A percentile compares a stretch with the other conserved stretches of the same genome.
Conservation (phyloP, 1,140 invertebrate species). For the Piezodorus guildinii region DNA sequence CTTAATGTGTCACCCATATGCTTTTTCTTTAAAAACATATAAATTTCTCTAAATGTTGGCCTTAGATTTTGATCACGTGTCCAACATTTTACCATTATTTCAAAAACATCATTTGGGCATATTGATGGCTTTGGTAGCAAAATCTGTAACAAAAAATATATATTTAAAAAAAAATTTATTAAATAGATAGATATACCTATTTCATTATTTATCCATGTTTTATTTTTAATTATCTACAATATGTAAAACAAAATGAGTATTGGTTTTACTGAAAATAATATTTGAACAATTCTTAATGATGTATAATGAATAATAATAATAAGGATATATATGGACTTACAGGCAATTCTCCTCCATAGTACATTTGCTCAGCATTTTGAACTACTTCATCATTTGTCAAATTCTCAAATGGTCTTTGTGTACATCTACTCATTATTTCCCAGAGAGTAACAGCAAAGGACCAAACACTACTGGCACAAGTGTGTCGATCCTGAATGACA, state of each 20-base stretch:
- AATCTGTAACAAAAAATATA: constrained; percentile 37
- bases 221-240: too few relatives aligned
- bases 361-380: constrained; percentile 56
- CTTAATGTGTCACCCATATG: constrained; percentile 23
- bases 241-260: too few relatives aligned
- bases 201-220: too few relatives aligned
- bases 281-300: too few relatives aligned
- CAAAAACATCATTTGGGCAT: constrained; percentile 64
- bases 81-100: constrained; percentile 71
- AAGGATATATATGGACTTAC: too few relatives aligned
- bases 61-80: constrained; percentile 47
- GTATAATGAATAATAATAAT: too few relatives aligned
- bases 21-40: constrained; percentile 54
- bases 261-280: background rate
- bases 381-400: constrained; percentile 63
- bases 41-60: constrained; percentile 64
- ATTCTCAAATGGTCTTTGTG: constrained; percentile 56
- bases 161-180: too few relatives aligned
- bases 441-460: constrained; percentile 57
- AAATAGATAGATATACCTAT: too few relatives aligned
- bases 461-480: constrained; percentile 51
- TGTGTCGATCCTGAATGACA: constrained; percentile 46
- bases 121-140: constrained; percentile 53
- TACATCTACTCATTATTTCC: constrained; percentile 64
- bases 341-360: constrained; percentile 50